Evolutionary conservation across 2,888 invertebrate genomes (phyloP), one percentile per base, ranked within the genome.

Genomic region (Drosophila maculinotata): DNA sequence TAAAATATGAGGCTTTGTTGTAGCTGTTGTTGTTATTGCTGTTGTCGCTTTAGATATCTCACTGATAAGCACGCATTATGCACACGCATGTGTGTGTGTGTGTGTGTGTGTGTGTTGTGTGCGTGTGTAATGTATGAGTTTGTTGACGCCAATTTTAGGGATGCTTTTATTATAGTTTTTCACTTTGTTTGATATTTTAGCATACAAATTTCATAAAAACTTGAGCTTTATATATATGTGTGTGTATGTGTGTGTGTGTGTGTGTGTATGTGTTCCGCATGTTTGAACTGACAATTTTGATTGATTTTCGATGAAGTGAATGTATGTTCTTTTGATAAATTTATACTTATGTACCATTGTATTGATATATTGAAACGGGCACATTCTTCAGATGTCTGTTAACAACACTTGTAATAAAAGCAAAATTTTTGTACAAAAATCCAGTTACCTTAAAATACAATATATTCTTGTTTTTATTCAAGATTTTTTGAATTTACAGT

Each of bases 11-110:
- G 67, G 47, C 9, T 4, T n/a, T n/a, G n/a, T n/a, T n/a, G n/a
- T n/a, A n/a, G n/a, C 28, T 30, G 26, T 39, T 35, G 39, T 39
- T 52, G 10, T 26, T 39, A 26, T 53, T 45, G 23, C 63, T 68
- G 25, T 31, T 58, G 48, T 48, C 45, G 73, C 65, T 62, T 74
- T 63, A 71, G 82, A 81, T 83, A 69, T 65, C 14, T 1, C 4
- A 10, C 52, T 58, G 82, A 83, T 87, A 85, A 68, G 71, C 82
- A 82, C 87, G 85, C 84, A 78, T 87, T 80, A 66, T 66, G 58
- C 68, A 57, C 54, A 51, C 52, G 38, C 38, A 57, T 59, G 3
- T 17, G 7, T 56, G 25, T 44, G 8, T 17, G 30, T 53, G 44
- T 17, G 26, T 15, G 10, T n/a, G 41, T 35, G 28, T 10, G 30